These are phyloP conservation scores for Charaxes varanes DNA, from an alignment of 1,140 invertebrate genomes.

Conservation along the genomic window DNA sequence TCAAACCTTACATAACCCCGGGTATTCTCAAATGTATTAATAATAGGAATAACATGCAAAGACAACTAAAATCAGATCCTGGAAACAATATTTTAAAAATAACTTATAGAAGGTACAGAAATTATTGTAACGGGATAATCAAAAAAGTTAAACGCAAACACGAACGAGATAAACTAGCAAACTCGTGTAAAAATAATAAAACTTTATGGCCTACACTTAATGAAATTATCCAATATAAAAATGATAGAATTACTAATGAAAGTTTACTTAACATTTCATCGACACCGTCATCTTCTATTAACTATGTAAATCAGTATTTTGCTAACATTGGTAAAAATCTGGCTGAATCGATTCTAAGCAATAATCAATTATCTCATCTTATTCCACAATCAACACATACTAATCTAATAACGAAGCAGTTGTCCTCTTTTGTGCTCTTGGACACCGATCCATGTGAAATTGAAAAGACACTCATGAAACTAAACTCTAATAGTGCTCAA, in stretches of 20 bases:
- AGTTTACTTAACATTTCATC: conserved; percentile 5
- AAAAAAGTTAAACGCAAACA: conserved; percentile 19
- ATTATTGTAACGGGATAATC: conserved; percentile 16
- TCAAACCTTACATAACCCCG: conserved; percentile 18
- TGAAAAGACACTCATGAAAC: conserved; percentile 4
- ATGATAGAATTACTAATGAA: conserved; percentile 1
- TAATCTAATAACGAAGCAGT: not conserved
- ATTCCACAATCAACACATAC: not conserved
- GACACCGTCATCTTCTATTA: too few species aligned
- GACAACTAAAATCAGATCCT: conserved; percentile 8
- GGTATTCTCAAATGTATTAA: conserved; percentile 20
- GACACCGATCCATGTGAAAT: conserved; percentile 13
- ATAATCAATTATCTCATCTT: too few species aligned
- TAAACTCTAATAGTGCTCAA: conserved; percentile 14
- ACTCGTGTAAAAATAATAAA: conserved; percentile 17
- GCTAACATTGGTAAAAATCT: conserved; percentile 13
- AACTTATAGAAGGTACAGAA: conserved; percentile 15
- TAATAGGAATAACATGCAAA: conserved; percentile 17
- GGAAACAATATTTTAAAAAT: conserved; percentile 18
- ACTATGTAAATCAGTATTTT: conserved; percentile 11
- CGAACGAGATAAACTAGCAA: conserved; percentile 6
- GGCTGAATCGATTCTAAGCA: conserved; percentile 1
- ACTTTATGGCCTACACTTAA: conserved; percentile 6
- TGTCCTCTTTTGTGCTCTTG: conserved; percentile 15
- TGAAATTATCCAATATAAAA: conserved; percentile 7